phyloP scores from a whole-genome alignment of 1,140 invertebrate genomes.

The Orussus abietinus region DNA sequence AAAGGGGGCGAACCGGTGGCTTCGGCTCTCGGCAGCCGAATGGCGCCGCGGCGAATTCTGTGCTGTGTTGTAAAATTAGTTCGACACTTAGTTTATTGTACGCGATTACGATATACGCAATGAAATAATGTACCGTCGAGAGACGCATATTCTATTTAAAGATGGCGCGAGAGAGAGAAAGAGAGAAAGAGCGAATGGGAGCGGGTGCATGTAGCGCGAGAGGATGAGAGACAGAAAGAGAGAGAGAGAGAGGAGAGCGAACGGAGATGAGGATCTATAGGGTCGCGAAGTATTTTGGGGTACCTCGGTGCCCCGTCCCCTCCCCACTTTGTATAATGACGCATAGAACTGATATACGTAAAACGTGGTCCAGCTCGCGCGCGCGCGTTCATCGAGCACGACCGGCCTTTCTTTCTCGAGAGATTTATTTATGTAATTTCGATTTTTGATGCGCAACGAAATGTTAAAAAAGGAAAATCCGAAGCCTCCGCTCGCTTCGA shows the following conservation, averaged over 20 bases:
- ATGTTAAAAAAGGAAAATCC: conserved; percentile 26
- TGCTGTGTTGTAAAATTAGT: conserved; percentile 55
- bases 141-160: conserved; percentile 19
- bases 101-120: conserved; percentile 43
- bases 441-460: conserved; percentile 38
- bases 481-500: not conserved
- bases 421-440: conserved; percentile 50
- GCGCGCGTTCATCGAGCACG: conserved; percentile 31
- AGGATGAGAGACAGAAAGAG: not conserved
- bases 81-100: conserved; percentile 43
- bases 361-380: conserved; percentile 37
- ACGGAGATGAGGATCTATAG: no score
- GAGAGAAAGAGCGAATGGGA: conserved; percentile 6
- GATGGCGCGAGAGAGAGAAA: conserved; percentile 4
- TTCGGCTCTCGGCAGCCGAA: conserved; percentile 11
- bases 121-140: conserved; percentile 23
- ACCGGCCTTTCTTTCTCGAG: conserved; percentile 46
- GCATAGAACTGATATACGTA: conserved; percentile 42
- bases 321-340: not conserved
- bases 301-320: not conserved
- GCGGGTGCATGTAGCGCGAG: not conserved
- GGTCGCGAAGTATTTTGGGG: no score
- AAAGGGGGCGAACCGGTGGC: conserved; percentile 11
- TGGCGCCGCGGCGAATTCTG: conserved; percentile 46
- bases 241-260: conserved; percentile 2